phyloP scores from a whole-genome alignment of 2,888 invertebrate genomes.

The Therioaphis trifolii region DNA sequence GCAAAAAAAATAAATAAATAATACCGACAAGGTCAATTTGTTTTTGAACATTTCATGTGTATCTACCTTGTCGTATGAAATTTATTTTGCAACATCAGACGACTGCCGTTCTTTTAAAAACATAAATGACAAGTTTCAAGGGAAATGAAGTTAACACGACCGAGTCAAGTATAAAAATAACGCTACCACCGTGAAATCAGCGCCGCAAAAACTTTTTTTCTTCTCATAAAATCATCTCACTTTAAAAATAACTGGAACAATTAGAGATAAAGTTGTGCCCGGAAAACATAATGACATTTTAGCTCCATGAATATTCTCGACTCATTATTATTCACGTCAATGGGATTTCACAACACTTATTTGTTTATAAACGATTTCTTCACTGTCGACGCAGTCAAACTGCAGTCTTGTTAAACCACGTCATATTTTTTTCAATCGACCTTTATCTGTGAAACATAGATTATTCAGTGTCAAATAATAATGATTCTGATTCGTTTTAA shows the following conservation, averaged over 20 bases:
- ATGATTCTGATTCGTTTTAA: too few species aligned
- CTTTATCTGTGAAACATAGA: too few species aligned
- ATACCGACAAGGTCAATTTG: neutral
- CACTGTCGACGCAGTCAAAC: too few species aligned
- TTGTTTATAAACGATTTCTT: too few species aligned
- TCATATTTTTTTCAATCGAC: too few species aligned
- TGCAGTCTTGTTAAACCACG: too few species aligned
- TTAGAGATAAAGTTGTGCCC: neutral
- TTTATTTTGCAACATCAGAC: neutral
- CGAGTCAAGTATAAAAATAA: neutral
- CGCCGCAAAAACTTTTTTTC: conserved; percentile 9
- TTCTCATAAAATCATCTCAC: too few species aligned
- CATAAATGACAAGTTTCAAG: neutral
- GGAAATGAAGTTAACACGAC: conserved; percentile 12
- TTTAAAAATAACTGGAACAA: neutral
- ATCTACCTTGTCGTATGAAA: neutral
- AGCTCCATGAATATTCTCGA: neutral
- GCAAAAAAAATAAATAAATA: neutral
- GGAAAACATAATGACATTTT: neutral
- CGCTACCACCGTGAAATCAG: neutral
- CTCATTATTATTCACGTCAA: neutral
- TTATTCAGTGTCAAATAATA: too few species aligned
- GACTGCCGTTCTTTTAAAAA: neutral
- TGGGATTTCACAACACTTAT: neutral
- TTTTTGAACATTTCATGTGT: neutral